Percentiles rank a stretch among this genome's conserved stretches.
Conservation (phyloP, 2,113 vertebrate genomes). For the Hystrix brachyura region DNA sequence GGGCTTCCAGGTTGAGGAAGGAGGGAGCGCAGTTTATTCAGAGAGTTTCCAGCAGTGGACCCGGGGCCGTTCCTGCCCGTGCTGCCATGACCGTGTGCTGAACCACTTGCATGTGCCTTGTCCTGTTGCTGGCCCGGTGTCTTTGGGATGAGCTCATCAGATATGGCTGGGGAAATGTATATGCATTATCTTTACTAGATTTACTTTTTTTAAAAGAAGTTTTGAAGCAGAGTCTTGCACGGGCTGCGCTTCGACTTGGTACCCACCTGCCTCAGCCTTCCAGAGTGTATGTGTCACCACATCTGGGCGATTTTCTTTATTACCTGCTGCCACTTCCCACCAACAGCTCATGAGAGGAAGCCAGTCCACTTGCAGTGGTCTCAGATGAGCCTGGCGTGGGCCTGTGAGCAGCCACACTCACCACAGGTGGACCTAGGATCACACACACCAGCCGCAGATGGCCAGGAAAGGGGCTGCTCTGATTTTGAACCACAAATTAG, state of each 20-base stretch:
- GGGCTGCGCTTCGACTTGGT: background rate
- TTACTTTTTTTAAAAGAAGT: background rate
- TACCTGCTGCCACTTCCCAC: background rate
- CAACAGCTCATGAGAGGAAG: background rate
- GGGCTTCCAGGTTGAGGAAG: background rate
- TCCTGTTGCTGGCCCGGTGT: background rate
- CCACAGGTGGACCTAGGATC: background rate
- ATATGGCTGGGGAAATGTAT: no score
- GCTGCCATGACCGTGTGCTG: background rate
- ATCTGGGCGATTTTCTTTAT: background rate
- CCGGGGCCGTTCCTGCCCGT: background rate
- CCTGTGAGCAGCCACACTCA: background rate
- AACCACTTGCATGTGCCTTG: background rate
- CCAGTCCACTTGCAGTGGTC: background rate
- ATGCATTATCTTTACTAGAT: background rate
- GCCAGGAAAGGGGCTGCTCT: background rate
- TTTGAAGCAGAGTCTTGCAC: background rate
- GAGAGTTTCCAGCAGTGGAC: background rate
- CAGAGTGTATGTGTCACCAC: background rate
- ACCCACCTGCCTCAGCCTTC: background rate
- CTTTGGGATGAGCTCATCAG: background rate
- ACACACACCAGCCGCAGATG: background rate
- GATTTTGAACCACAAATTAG: background rate
- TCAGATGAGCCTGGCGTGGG: background rate
- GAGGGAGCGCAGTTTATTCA: rapidly evolving